Conservation (phyloP, 2,113 vertebrate species). For the Andinoacara biseriatus region DNA sequence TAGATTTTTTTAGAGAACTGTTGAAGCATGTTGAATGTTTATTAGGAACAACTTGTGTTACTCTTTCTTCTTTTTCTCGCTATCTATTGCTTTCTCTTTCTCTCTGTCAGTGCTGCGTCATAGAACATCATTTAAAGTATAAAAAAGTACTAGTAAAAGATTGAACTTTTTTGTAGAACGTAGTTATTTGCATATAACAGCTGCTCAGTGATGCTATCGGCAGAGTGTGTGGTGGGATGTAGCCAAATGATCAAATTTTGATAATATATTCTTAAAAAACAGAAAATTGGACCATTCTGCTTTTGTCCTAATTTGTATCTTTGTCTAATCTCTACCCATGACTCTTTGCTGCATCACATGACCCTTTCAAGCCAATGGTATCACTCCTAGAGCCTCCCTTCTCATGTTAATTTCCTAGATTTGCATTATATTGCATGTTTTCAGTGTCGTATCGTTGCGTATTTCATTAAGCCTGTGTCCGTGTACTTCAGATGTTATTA, state of each 20-base stretch:
- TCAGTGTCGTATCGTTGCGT: conserved; percentile 68
- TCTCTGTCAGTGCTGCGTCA: conserved; percentile 76
- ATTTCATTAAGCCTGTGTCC: conserved; percentile 70
- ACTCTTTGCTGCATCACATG: conserved; percentile 82
- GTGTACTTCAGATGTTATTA: conserved; percentile 56
- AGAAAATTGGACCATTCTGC: conserved; percentile 61
- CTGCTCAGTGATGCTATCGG: conserved; percentile 79
- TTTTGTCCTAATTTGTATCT: conserved; percentile 67
- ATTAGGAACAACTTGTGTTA: conserved; percentile 76
- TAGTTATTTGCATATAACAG: conserved; percentile 69
- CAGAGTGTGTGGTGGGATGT: conserved; percentile 77
- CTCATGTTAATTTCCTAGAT: conserved; percentile 68
- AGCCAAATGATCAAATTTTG: conserved; percentile 65
- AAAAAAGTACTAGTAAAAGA: conserved; percentile 58
- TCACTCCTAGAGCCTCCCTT: conserved; percentile 80
- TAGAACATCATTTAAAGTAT: conserved; percentile 68
- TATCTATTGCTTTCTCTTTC: conserved; percentile 56
- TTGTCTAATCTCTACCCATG: conserved; percentile 77
- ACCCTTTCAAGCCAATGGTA: conserved; percentile 84
- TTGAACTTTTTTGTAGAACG: conserved; percentile 57
- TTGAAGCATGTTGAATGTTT: conserved; percentile 82
- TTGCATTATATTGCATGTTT: conserved; percentile 78
- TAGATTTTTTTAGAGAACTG: conserved; percentile 75
- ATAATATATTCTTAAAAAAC: conserved; percentile 45
- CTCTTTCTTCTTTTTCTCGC: conserved; percentile 61